Conservation (phyloP, 2,888 invertebrate species). For the Cantharis flavilabris region DNA sequence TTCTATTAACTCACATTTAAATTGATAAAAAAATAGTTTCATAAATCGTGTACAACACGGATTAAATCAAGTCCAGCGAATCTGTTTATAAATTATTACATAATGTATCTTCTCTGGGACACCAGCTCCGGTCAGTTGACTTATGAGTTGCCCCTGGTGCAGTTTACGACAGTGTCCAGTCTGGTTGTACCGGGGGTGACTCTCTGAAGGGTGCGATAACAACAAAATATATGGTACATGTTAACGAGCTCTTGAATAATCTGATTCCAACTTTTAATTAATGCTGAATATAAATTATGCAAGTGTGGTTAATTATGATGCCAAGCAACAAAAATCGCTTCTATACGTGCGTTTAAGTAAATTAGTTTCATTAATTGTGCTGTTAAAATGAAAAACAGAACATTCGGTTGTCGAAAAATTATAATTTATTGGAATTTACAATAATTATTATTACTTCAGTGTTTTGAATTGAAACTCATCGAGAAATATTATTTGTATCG, state of each 20-base stretch:
- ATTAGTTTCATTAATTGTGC: conserved; percentile 14
- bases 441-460: not conserved
- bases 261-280: conserved; percentile 30
- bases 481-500: not conserved
- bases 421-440: too few relatives aligned
- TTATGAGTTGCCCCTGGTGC: conserved; percentile 23
- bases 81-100: conserved; percentile 17
- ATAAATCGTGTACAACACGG: not conserved
- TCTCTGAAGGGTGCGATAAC: conserved; percentile 27
- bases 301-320: conserved; percentile 11
- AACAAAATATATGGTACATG: conserved; percentile 24
- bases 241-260: conserved; percentile 28
- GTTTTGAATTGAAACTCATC: not conserved
- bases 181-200: conserved; percentile 17
- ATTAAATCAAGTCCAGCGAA: not conserved
- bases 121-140: conserved; percentile 23
- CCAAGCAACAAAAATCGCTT: conserved; percentile 12
- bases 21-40: not conserved
- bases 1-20: not conserved
- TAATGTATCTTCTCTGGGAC: conserved; percentile 17
- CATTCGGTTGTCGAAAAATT: not conserved
- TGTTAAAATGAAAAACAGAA: not conserved
- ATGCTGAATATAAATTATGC: conserved; percentile 22
- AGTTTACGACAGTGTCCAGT: conserved; percentile 25
- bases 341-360: conserved; percentile 1